Percentiles rank a stretch among this genome's conserved stretches.
Evolutionary conservation across 2,113 vertebrate species (phyloP).

Genomic region (Chunga burmeisteri): DNA sequence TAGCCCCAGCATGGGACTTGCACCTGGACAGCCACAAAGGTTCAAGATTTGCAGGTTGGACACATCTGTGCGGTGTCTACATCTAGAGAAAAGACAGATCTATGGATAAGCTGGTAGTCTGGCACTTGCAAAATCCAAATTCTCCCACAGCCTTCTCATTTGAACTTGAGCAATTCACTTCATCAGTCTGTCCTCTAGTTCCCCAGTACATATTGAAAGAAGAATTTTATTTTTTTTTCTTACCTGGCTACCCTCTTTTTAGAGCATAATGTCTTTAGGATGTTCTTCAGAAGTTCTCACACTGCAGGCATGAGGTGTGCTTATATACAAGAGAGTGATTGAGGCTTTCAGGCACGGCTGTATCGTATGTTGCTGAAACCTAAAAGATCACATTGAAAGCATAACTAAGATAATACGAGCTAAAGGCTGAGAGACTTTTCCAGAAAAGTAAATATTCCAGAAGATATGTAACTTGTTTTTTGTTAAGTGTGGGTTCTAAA

Average conservation of each 20-base stretch:
- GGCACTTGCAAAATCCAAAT: not conserved
- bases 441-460: not conserved
- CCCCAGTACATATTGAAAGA: not conserved
- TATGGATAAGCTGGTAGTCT: not conserved
- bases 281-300: not conserved
- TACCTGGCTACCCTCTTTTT: not conserved
- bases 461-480: not conserved
- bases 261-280: not conserved
- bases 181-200: not conserved
- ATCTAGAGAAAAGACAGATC: not conserved
- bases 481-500: not conserved
- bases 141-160: not conserved
- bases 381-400: not conserved
- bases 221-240: not conserved
- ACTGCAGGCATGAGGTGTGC: not conserved
- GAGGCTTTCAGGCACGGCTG: not conserved
- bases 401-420: not conserved
- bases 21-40: not conserved
- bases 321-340: not conserved
- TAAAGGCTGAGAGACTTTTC: not conserved
- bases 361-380: not conserved
- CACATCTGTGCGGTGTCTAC: not conserved
- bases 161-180: not conserved
- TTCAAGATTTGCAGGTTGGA: not conserved
- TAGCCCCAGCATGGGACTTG: not conserved